phyloP scores from a whole-genome alignment of 1,140 invertebrate genomes.

The Nebria ingens region DNA sequence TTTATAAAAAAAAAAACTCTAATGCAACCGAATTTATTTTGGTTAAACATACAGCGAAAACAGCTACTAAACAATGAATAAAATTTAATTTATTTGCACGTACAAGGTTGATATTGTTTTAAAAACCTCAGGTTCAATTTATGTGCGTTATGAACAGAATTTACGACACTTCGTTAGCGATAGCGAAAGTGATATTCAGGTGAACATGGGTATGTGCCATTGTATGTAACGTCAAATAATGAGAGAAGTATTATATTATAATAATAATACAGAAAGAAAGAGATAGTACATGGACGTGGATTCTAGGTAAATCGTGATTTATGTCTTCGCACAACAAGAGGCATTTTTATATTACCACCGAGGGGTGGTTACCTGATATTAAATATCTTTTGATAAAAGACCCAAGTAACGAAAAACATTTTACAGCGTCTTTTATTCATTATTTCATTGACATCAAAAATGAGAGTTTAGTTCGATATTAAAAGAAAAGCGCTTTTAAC shows the following conservation, averaged over 20 bases:
- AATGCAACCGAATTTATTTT: too few species aligned
- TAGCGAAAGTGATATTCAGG: neutral
- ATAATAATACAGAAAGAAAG: neutral
- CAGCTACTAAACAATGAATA: too few species aligned
- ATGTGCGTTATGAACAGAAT: neutral
- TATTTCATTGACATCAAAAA: too few species aligned
- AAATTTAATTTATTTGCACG: too few species aligned
- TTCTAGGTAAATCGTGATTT: neutral
- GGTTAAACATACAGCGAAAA: too few species aligned
- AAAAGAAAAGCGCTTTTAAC: too few species aligned
- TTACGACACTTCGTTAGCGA: neutral
- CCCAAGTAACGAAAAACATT: too few species aligned
- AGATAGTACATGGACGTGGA: neutral
- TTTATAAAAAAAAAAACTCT: too few species aligned
- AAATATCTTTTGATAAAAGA: neutral
- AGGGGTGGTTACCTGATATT: neutral
- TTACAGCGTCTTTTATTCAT: too few species aligned
- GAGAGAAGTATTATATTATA: neutral
- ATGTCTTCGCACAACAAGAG: neutral
- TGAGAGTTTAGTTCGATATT: too few species aligned
- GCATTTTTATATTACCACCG: neutral
- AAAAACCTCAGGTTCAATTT: neutral
- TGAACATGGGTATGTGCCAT: neutral
- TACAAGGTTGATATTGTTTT: neutral
- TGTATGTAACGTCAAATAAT: too few species aligned